phyloP scores from a whole-genome alignment of 2,113 vertebrate genomes.

The Thermophis baileyi region DNA sequence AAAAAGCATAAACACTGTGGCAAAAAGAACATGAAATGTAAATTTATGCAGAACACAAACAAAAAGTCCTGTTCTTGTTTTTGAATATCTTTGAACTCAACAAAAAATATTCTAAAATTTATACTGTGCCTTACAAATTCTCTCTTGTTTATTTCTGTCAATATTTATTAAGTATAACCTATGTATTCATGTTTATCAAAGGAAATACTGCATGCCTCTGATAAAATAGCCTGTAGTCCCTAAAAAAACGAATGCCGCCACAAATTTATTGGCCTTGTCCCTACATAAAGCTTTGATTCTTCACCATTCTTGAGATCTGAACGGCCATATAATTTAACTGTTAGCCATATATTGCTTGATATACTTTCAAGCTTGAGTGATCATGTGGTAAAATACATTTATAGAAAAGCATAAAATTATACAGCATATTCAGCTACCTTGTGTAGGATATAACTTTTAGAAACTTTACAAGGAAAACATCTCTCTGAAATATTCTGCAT shows the following conservation, averaged over 20 bases:
- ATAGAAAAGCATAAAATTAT: neutral
- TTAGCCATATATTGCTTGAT: neutral
- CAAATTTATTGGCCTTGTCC: neutral
- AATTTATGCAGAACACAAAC: neutral
- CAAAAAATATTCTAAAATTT: neutral
- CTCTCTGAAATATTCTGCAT: neutral
- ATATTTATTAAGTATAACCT: neutral
- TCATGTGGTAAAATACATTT: slow-evolving; percentile 15
- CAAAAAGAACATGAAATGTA: neutral
- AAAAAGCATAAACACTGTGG: neutral
- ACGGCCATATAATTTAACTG: neutral
- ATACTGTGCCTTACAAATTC: neutral
- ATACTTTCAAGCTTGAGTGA: neutral
- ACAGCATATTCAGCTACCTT: neutral
- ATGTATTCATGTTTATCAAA: neutral
- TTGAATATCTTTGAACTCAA: neutral
- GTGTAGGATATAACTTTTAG: neutral
- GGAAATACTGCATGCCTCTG: neutral
- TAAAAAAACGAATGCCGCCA: neutral
- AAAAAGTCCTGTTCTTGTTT: neutral
- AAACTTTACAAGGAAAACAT: neutral
- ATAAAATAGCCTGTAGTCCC: neutral
- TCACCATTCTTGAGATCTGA: neutral
- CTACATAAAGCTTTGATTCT: neutral
- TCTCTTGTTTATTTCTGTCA: neutral